phyloP scores from a whole-genome alignment of 2,113 vertebrate species.

The Microtus richardsoni region DNA sequence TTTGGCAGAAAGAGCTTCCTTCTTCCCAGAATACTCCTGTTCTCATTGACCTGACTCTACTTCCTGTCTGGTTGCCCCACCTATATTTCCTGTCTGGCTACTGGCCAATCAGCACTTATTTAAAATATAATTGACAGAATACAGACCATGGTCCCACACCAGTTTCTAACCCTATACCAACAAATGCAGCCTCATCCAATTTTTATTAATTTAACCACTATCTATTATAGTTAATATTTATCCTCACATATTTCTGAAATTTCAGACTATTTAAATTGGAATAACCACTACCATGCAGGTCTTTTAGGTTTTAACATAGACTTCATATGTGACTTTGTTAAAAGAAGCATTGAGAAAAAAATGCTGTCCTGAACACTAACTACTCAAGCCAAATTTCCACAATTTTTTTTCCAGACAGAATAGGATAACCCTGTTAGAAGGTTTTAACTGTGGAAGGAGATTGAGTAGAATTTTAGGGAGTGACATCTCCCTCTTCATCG shows the following conservation, averaged over 20 bases:
- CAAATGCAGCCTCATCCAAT: neutral
- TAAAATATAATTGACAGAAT: too few species aligned
- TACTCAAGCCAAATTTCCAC: neutral
- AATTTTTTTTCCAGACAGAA: neutral
- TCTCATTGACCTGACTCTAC: too few species aligned
- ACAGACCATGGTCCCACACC: too few species aligned
- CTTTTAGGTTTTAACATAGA: neutral
- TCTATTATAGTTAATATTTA: neutral
- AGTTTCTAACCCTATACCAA: neutral
- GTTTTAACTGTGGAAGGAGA: neutral
- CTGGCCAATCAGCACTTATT: too few species aligned
- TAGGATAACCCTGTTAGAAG: neutral
- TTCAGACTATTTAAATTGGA: neutral
- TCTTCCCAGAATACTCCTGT: too few species aligned
- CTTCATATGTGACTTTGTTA: neutral
- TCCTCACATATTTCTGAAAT: neutral
- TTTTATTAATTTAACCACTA: neutral
- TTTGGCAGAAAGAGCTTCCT: too few species aligned
- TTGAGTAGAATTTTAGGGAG: neutral
- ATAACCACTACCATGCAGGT: neutral
- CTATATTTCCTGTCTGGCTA: too few species aligned
- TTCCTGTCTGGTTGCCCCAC: too few species aligned
- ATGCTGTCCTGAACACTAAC: neutral
- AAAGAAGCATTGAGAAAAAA: neutral
- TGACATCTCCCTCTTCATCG: neutral